A percentile compares a stretch with the other conserved stretches of the same genome.
Evolutionary conservation across 2,797 vertebrate genomes (phyloP).

Genomic region (Dicrostonyx torquatus): DNA sequence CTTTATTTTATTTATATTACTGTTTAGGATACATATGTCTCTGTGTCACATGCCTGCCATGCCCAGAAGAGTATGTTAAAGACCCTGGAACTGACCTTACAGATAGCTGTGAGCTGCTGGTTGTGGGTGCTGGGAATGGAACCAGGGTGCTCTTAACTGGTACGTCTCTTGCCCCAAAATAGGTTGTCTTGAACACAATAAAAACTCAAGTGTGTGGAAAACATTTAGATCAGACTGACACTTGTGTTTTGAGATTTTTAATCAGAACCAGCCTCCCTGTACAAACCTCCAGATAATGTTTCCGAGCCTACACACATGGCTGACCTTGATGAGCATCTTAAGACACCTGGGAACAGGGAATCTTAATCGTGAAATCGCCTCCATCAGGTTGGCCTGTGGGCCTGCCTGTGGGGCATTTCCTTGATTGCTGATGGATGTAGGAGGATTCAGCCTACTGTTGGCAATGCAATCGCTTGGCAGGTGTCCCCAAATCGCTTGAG

Average conservation of each 20-base stretch:
- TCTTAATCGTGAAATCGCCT: neutral
- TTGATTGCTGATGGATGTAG: neutral
- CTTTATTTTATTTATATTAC: neutral
- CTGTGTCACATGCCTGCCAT: neutral
- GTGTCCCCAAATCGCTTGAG: neutral
- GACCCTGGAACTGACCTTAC: too few relatives aligned
- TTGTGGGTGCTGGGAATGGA: neutral
- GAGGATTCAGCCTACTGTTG: neutral
- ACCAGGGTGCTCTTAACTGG: neutral
- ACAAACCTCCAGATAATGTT: conserved; percentile 27
- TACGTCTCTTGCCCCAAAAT: neutral
- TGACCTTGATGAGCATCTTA: neutral
- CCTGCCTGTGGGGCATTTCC: neutral
- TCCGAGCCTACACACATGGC: neutral
- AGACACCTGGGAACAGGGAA: neutral
- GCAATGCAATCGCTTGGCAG: neutral
- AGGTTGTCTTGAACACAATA: neutral
- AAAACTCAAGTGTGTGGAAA: neutral
- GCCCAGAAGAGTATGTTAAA: neutral
- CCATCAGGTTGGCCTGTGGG: neutral
- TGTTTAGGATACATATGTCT: neutral
- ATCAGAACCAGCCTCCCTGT: neutral
- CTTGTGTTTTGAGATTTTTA: conserved; percentile 57
- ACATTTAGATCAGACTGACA: conserved; percentile 22
- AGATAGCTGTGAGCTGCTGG: neutral